Conservation (phyloP, 1,140 invertebrate genomes). For the Drosophila lini region DNA sequence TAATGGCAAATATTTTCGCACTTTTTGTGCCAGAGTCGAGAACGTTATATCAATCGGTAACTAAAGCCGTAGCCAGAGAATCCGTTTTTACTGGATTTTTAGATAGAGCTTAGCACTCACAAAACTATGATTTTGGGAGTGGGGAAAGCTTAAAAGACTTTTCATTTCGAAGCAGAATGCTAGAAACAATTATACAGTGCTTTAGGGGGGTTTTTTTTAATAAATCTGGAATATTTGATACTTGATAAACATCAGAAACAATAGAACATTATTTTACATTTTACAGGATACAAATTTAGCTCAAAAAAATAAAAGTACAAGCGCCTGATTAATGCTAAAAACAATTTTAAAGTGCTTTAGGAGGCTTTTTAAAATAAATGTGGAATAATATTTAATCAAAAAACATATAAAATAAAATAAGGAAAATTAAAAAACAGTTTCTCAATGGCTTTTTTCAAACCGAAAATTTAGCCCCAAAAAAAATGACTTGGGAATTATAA, state of each 20-base stretch:
- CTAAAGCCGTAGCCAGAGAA: not conserved
- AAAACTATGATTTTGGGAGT: not conserved
- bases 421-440: no score
- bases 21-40: not conserved
- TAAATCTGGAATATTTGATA: no score
- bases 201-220: not conserved
- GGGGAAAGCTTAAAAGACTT: not conserved
- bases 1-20: constrained; percentile 42
- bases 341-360: no score
- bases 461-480: not conserved
- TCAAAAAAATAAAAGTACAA: no score
- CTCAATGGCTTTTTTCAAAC: not conserved
- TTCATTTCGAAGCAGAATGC: not conserved
- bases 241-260: not conserved
- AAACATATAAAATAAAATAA: no score
- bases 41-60: constrained; percentile 25
- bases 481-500: not conserved
- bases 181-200: not conserved
- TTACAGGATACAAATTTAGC: no score
- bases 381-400: no score
- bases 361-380: no score
- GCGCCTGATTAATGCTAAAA: no score
- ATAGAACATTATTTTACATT: no score
- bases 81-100: not conserved
- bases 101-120: not conserved